Conservation (phyloP, 2,113 vertebrate species). For the Callospermophilus lateralis region DNA sequence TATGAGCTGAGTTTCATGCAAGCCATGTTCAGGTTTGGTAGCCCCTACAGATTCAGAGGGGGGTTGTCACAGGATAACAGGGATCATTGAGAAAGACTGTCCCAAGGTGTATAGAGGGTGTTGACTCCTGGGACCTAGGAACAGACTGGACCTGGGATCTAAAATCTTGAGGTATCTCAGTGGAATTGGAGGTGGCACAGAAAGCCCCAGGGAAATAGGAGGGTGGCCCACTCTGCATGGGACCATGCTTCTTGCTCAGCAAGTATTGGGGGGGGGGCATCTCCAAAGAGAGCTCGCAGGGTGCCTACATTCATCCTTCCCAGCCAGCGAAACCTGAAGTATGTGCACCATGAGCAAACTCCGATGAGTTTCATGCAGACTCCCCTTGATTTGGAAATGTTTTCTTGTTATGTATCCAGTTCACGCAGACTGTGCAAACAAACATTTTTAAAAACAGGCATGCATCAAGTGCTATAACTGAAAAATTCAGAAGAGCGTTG, state of each 20-base stretch:
- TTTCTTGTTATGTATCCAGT: not conserved
- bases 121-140: not conserved
- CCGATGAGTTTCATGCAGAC: not conserved
- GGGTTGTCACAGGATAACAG: too few relatives aligned
- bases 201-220: too few relatives aligned
- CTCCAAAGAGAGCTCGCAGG: not conserved
- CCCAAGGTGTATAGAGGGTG: accelerated
- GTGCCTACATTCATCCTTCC: not conserved
- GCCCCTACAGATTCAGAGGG: not conserved
- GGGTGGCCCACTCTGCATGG: not conserved
- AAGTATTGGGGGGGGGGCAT: too few relatives aligned
- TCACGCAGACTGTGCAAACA: not conserved
- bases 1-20: not conserved
- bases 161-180: not conserved
- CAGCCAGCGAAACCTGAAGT: not conserved
- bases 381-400: too few relatives aligned
- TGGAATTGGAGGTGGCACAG: not conserved
- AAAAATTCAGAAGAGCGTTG: not conserved
- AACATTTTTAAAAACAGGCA: too few relatives aligned
- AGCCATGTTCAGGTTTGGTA: not conserved
- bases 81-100: too few relatives aligned
- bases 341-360: not conserved
- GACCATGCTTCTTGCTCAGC: too few relatives aligned
- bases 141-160: not conserved
- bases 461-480: not conserved